Evolutionary conservation across 2,888 invertebrate genomes (phyloP), one percentile per base, ranked within the genome.

Genomic region (Orgyia antiqua): DNA sequence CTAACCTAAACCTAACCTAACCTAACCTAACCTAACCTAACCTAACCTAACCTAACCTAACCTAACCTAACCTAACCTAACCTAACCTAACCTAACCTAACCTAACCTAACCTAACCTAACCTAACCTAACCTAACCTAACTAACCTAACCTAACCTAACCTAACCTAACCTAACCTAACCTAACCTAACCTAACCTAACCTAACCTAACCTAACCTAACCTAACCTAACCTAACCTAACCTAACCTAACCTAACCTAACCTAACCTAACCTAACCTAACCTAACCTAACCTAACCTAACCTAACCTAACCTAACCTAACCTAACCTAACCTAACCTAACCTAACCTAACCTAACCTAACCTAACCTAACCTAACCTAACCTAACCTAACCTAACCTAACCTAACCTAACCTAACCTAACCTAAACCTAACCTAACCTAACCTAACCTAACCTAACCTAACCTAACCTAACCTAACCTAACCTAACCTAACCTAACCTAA

Each of bases 11-110:
- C 36, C 36, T 40, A 39, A 39, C 35, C 40, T 41, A 41, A 37
- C 37, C 37, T 37, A 41, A 41, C 41, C 41, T 41, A 36, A 36
- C 41, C 41, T 41, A 37, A 36, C 36, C 41, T 37, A 37, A 36
- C 41, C 41, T 34, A 41, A 36, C 41, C 15, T 15, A 15, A 37
- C 41, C 39, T 40, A 40, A 33, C 38, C 37, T 35, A 33, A 33
- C 33, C 28, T 28, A 32, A 33, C 33, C 33, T 33, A 33, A 33
- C 33, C 33, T 33, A 33, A 33, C 33, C 31, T 27, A 24, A 24
- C 24, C 24, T 24, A 24, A 26, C 26, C 15, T 17, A 26, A 26
- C 24, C 24, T 33, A 33, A 29, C 33, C 29, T 29, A 29, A 29
- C 29, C 33, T 33, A 20, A 20, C 20, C 20, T 20, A 20, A 20